These are phyloP conservation scores for Morelia viridis DNA, from an alignment of 2,797 vertebrate species.

Conservation along the genomic window DNA sequence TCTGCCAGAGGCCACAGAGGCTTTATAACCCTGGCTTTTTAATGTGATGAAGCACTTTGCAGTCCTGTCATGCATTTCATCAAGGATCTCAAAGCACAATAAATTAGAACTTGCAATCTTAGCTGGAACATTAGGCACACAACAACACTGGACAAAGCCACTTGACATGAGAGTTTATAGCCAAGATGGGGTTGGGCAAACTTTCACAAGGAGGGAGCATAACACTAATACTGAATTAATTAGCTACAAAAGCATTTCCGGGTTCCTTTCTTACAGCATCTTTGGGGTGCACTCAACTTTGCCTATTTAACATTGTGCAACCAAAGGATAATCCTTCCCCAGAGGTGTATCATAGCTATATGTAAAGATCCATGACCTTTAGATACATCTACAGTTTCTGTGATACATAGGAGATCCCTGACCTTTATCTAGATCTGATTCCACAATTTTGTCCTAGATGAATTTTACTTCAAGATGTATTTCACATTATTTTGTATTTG, in stretches of 20 bases:
- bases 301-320: neutral
- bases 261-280: neutral
- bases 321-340: neutral
- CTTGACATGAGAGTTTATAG: neutral
- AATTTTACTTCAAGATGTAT: neutral
- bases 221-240: neutral
- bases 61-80: conserved; percentile 19
- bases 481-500: neutral
- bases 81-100: neutral
- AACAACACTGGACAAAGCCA: conserved; percentile 16
- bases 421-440: neutral
- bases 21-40: conserved; percentile 16
- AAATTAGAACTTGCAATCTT: conserved; percentile 27
- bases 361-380: neutral
- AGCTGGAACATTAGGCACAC: neutral
- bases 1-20: conserved; percentile 17
- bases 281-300: neutral
- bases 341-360: neutral
- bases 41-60: conserved; percentile 13
- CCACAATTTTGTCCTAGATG: neutral
- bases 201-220: neutral
- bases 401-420: neutral
- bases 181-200: neutral
- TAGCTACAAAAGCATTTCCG: neutral
- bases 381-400: neutral